Base-by-base conservation (phyloP, 53 echinoderm and acorn worm species). In the Crossaster papposus region DNA sequence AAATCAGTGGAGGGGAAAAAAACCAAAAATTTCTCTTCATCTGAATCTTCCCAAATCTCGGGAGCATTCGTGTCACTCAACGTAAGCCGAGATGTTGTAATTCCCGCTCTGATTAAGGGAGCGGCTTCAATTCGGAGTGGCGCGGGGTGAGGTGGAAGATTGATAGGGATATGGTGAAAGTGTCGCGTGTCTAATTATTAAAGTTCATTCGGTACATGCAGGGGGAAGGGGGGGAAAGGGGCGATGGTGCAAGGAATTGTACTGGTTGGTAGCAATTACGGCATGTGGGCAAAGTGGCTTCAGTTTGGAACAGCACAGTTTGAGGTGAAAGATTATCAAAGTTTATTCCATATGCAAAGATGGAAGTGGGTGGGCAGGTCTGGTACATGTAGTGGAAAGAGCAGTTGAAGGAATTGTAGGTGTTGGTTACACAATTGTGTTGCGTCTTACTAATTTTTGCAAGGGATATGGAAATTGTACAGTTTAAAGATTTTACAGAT, bases 31-130 rank as follows among this genome's bases (percentile, higher is more conserved):
- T 68, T 26, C 68, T 11, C 68, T 23, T 23, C 3, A 26, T 68
- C 28, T 68, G 20, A 28, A 68, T 18, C n/a, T 2, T n/a, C 24
- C 68, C 28, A n/a, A 26, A 28, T 68, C 68, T 28, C 24, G 22
- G 68, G 78, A 78, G n/a, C 30, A 18, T 12, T 22, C 13, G 78
- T 78, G 50, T 78, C 78, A 51, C 35, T 78, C 73, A 51, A 34
- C 62, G 84, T 84, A 84, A 84, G 84, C 54, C 31, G 84, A 84
- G 73, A 84, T 73, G 14, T 70, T 51, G 72, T 54, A 84, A 84
- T 84, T 84, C 84, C 38, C 71, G 12, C 72, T 84, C 84, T 84
- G 84, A 84, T 84, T 84, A 84, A 68, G 53, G 51, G 22, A 72
- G 84, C 72, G 26, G 65, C 52, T 52, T 84, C 33, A 63, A 11